Percentiles rank a stretch among this genome's conserved stretches.
Evolutionary conservation across 2,113 vertebrate genomes (phyloP).

Genomic region (Thomomys bottae): DNA sequence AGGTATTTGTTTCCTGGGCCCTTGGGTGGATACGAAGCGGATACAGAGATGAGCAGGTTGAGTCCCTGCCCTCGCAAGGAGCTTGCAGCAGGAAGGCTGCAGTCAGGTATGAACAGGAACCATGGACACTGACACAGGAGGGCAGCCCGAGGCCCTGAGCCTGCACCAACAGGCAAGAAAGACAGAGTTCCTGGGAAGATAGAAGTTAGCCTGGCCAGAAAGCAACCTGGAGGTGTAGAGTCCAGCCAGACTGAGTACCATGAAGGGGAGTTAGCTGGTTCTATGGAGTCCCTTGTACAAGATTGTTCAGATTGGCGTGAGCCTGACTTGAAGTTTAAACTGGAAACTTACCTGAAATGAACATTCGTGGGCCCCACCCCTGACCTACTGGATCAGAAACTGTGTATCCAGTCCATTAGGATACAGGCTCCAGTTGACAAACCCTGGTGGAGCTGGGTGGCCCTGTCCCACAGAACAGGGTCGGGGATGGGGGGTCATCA

Average conservation of each 20-base stretch:
- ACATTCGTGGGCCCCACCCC: background rate
- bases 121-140: background rate
- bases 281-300: background rate
- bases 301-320: background rate
- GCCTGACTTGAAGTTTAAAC: slow-evolving; percentile 23
- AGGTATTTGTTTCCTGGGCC: background rate
- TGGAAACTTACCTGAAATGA: slow-evolving; percentile 31
- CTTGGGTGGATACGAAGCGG: background rate
- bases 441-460: background rate
- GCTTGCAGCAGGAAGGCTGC: background rate
- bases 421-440: background rate
- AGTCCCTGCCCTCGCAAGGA: background rate
- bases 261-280: background rate
- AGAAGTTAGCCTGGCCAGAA: background rate
- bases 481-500: background rate
- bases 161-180: background rate
- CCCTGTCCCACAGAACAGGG: background rate
- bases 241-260: background rate
- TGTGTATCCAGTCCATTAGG: background rate
- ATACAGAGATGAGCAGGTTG: background rate
- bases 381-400: background rate
- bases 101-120: background rate
- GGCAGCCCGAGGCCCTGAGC: background rate
- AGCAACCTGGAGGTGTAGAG: background rate
- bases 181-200: background rate